Base-by-base conservation (phyloP, 35 echinoderm and acorn worm genomes). In the Apostichopus parvimensis region DNA sequence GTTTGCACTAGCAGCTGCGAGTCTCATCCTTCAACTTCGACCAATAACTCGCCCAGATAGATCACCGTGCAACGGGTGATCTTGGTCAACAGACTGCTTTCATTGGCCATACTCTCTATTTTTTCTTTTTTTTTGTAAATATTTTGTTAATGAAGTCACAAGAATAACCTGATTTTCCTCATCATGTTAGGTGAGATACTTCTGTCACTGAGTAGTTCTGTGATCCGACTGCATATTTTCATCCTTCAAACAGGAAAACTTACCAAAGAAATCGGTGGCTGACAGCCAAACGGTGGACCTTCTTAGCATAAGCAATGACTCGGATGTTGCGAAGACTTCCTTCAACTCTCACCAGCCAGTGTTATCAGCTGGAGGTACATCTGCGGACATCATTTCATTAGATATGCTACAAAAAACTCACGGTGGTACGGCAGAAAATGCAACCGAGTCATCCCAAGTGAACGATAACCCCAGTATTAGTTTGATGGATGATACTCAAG, bases 241-340 rank as follows among this genome's bases (percentile, higher is more conserved):
- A 4, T 18, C n/a, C 15, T 75, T 75, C 6, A 75, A 75, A 24
- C 71, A 75, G 71, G 17, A 61, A 61, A 61, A 20, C 71, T 75
- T 18, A 75, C 6, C 17, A 6, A 75, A 18, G 6, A 20, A 75
- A 22, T 6, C 71, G 18, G 20, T 18, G n/a, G 15, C 71, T 22
- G 6, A n/a, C 71, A 75, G 20, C 7, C 71, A 75, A 22, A 1
- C 11, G 6, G 71, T 75, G 20, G 81, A 84, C 53, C 23, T 84
- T 24, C 81, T 84, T 17, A 84, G 81, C 18, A 18, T 75, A n/a
- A 75, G n/a, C 71, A 75, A 75, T 75, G 71, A 75, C 21, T 18
- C n/a, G 4, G 71, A 75, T n/a, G 7, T 24, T 7, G 20, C 71
- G 20, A 75, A 14, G 71, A 22, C 17, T 75, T 75, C 71, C 71